Percentiles rank a stretch among this genome's conserved stretches.
Evolutionary conservation across 2,888 invertebrate species (phyloP).

Genomic region (Sarcophaga subvicina): DNA sequence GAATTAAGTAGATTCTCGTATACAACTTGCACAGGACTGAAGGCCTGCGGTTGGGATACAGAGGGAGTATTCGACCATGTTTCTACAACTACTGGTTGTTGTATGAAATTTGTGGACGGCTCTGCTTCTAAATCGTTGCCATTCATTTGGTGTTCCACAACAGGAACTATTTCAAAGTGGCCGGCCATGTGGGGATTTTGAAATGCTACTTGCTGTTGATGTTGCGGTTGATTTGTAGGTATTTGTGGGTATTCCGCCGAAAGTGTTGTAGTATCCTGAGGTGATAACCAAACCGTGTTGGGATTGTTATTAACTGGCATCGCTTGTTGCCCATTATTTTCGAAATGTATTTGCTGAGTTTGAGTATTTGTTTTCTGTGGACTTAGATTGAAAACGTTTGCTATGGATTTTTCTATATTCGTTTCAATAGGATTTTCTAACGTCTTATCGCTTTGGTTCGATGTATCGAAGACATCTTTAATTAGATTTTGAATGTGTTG

Average conservation of each 20-base stretch:
- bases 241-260: neutral
- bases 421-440: neutral
- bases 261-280: neutral
- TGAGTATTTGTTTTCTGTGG: neutral
- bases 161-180: constrained; percentile 14
- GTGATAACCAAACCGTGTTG: neutral
- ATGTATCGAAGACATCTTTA: constrained; percentile 38
- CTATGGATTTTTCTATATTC: constrained; percentile 10
- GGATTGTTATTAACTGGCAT: neutral
- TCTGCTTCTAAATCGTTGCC: constrained; percentile 23
- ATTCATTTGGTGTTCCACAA: neutral
- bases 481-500: constrained; percentile 38
- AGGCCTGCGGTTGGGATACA: neutral
- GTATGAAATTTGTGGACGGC: constrained; percentile 46
- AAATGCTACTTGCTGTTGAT: constrained; percentile 41
- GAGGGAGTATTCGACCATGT: constrained; percentile 21
- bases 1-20: constrained; percentile 71
- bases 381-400: constrained; percentile 18
- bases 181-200: neutral
- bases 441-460: neutral
- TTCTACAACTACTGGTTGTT: constrained; percentile 40
- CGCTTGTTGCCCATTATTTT: neutral
- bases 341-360: neutral
- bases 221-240: neutral
- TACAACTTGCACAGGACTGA: constrained; percentile 68